These are phyloP conservation scores for Equus przewalskii DNA, from an alignment of 2,113 vertebrate species.

Conservation along the genomic window DNA sequence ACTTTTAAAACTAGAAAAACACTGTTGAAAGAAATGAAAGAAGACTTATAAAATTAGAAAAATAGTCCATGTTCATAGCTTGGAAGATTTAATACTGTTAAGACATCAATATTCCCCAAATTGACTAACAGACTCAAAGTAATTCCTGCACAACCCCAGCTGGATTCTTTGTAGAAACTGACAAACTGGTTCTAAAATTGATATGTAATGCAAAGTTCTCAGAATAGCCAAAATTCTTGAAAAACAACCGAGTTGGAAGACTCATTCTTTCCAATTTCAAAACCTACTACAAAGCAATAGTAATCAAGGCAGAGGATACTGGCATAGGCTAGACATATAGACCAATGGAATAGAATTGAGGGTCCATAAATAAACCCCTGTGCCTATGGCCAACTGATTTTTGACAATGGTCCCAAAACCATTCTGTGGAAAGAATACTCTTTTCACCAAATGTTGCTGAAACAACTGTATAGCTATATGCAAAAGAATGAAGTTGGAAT, in stretches of 20 bases:
- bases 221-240: not conserved
- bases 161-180: slow-evolving; percentile 14
- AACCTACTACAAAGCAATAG: not conserved
- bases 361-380: not conserved
- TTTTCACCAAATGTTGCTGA: not conserved
- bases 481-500: not conserved
- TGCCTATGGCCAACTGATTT: not conserved
- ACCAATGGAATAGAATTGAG: not conserved
- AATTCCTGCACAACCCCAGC: not conserved
- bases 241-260: not conserved
- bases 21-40: not conserved
- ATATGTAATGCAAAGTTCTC: not conserved
- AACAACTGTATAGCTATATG: not conserved
- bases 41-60: not conserved
- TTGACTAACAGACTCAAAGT: not conserved
- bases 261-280: not conserved
- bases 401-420: not conserved
- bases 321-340: not conserved
- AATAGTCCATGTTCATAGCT: not conserved
- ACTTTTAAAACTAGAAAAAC: slow-evolving; percentile 18
- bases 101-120: not conserved
- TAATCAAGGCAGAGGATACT: not conserved
- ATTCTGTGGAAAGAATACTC: not conserved
- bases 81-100: not conserved
- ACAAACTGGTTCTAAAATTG: slow-evolving; percentile 13